Conservation (phyloP, 2,797 vertebrate species). For the Percopsis omiscomaycus region DNA sequence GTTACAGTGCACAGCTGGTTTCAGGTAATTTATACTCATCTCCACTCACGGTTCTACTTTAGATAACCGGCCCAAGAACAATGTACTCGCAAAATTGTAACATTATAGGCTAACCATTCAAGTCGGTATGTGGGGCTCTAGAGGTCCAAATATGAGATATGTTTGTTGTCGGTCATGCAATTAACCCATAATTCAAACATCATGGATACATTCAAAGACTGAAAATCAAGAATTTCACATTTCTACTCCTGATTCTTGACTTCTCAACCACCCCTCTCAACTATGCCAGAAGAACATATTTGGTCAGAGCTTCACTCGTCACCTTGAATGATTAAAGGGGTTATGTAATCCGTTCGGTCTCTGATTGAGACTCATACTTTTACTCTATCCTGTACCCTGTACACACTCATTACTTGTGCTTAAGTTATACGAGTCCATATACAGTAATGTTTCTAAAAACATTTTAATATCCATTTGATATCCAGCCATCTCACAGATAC, state of each 20-base stretch:
- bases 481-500: background rate
- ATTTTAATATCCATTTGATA: background rate
- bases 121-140: too few relatives aligned
- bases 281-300: slow-evolving; percentile 52
- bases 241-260: slow-evolving; percentile 3
- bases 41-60: slow-evolving; percentile 7
- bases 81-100: background rate
- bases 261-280: slow-evolving; percentile 8
- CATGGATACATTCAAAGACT: background rate
- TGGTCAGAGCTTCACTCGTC: slow-evolving; percentile 30
- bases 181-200: too few relatives aligned
- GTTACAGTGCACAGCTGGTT: slow-evolving; percentile 43
- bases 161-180: too few relatives aligned
- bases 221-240: slow-evolving; percentile 3
- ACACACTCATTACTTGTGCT: too few relatives aligned
- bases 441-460: slow-evolving; percentile 16
- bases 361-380: slow-evolving; percentile 21
- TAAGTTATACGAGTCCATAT: slow-evolving; percentile 21
- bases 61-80: slow-evolving; percentile 12
- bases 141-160: too few relatives aligned
- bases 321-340: slow-evolving; percentile 55
- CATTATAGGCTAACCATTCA: too few relatives aligned
- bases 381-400: slow-evolving; percentile 4
- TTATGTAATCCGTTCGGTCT: slow-evolving; percentile 44
- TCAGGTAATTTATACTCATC: slow-evolving; percentile 10